Base-by-base conservation (phyloP, 2,113 vertebrate species). In the Triplophysa dalaica region DNA sequence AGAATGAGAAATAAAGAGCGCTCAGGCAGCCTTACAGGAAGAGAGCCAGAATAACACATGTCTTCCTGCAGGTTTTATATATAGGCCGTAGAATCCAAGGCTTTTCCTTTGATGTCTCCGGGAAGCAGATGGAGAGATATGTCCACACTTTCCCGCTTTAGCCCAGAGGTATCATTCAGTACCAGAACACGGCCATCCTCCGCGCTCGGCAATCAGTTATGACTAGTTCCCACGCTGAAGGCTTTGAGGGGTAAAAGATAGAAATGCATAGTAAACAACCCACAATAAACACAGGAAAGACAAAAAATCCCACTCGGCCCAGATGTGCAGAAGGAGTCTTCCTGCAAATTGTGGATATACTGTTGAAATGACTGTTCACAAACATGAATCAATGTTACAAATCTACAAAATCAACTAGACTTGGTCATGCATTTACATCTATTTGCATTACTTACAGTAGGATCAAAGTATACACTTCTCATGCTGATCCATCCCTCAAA, bases 61-160 rank as follows among this genome's bases (percentile, higher is more conserved):
- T 84, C 80, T 86, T 84, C 82, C 85, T 84, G 80, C 65, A 81
- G 45, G 58, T 82, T 84, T 79, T 86, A 82, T 74, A 79, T 80
- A 80, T 74, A 77, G 74, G 75, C 79, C 48, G 60, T 45, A 60
- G 64, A 75, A 77, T 80, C 74, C 80, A 82, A 78, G 77, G 56
- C 56, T 77, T 70, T 83, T 86, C 82, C 80, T 86, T 82, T 86
- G 85, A 84, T 75, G 77, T 80, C 82, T 75, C 74, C n/a, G 60
- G 66, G 56, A 68, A 83, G 33, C 77, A 82, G 72, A 82, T 84
- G 82, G 41, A 85, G 75, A 79, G 83, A 80, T 74, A 65, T 58
- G 22, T 65, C 68, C 83, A 45, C 9, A 56, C 13, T 78, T 77
- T 70, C 58, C 69, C 64, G 58, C 68, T 83, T 62, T 54, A 77